Base-by-base conservation (phyloP, 2,888 invertebrate genomes). In the Phyllotreta cruciferae region DNA sequence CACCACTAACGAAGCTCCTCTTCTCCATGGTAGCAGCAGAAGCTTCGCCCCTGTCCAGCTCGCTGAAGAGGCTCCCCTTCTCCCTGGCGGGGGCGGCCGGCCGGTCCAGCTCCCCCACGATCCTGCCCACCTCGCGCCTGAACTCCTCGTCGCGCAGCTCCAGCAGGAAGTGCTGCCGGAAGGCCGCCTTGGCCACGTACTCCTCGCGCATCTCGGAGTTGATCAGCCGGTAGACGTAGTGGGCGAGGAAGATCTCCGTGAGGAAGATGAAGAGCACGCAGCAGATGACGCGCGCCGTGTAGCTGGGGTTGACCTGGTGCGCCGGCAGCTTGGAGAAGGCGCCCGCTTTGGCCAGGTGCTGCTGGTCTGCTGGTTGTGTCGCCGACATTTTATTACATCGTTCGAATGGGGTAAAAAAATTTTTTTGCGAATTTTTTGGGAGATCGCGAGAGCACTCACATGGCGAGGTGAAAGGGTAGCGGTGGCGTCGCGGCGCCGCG, bases 211-310 rank as follows among this genome's bases (percentile, higher is more conserved):
- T 74, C 62, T 82, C 81, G 5, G 78, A 77, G 58, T 75, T 78
- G 53, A 81, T 81, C 53, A 80, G 62, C 53, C 74, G 71, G 67
- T 81, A 81, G 39, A 81, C 71, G 68, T 81, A 81, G 66, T 81
- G 81, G 6, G 81, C 79, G 60, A 81, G 67, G 66, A 78, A 79
- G 41, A 81, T 77, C 69, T 81, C 80, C 0, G 79, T 79, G 8
- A 81, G 66, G 61, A 79, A 80, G 54, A 81, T 78, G 64, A 81
- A 80, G 14, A 80, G 66, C 9, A 81, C 80, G 70, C 81, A 81
- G 71, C 80, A 81, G 49, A 80, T 71, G 4, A 81, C 78, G 9
- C 81, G 76, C 56, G 79, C 73, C 8, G 80, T 80, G 61, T 80
- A 81, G 70, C 79, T 80, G 5, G 79, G 79, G 64, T 79, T 80